These are phyloP conservation scores for Rhysida immarginata DNA, from an alignment of 1,140 invertebrate genomes.

Conservation along the genomic window DNA sequence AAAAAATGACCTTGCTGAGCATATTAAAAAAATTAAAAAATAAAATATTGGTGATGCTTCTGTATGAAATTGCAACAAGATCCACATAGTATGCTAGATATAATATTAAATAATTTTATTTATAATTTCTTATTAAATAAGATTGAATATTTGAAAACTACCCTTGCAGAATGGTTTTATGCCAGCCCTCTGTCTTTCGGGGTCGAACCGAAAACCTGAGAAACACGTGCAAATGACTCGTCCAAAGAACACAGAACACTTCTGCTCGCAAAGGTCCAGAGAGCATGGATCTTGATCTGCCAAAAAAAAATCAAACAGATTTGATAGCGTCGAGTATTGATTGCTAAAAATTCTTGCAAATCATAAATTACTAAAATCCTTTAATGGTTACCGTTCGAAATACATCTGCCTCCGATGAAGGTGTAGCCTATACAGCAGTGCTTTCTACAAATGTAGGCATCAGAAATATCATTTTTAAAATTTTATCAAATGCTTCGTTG, in stretches of 20 bases:
- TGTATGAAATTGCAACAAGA: too few species aligned
- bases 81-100: too few species aligned
- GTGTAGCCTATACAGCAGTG: conserved; percentile 40
- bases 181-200: conserved; percentile 21
- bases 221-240: conserved; percentile 46
- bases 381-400: conserved; percentile 7
- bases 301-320: not conserved
- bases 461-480: too few species aligned
- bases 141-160: too few species aligned
- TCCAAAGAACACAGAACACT: conserved; percentile 40
- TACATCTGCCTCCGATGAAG: conserved; percentile 32
- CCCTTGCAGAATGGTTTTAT: conserved; percentile 7
- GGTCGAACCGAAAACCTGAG: conserved; percentile 41
- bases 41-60: too few species aligned
- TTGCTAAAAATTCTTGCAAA: not conserved
- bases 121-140: too few species aligned
- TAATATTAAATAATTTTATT: too few species aligned
- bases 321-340: not conserved
- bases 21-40: too few species aligned
- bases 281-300: conserved; percentile 43
- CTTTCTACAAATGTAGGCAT: conserved; percentile 28
- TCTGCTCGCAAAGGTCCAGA: conserved; percentile 44
- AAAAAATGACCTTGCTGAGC: too few species aligned
- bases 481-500: too few species aligned
- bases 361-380: not conserved